Conservation (phyloP, 2,797 vertebrate genomes). For the Hylomyscus alleni region DNA sequence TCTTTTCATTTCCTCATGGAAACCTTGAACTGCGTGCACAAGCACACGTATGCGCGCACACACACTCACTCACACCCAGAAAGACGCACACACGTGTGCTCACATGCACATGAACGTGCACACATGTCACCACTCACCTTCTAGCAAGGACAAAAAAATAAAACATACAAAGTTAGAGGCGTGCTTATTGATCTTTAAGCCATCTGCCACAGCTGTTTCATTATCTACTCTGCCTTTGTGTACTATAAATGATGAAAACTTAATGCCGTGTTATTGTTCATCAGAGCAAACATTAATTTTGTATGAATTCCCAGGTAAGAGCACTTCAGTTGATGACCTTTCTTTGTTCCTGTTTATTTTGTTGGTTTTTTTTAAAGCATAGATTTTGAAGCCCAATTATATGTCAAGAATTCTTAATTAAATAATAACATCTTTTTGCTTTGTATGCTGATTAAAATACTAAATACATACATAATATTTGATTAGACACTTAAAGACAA, state of each 20-base stretch:
- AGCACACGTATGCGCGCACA: not conserved
- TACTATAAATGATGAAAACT: slow-evolving; percentile 19
- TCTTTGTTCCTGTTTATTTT: slow-evolving; percentile 55
- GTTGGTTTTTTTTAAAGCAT: not conserved
- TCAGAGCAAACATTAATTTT: slow-evolving; percentile 64
- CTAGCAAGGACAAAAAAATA: slow-evolving; percentile 44
- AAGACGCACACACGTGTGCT: not conserved
- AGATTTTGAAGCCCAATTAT: slow-evolving; percentile 33
- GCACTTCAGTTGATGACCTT: slow-evolving; percentile 27
- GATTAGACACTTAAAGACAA: not conserved
- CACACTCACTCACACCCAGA: not conserved
- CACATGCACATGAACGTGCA: not conserved
- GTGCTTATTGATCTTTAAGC: slow-evolving; percentile 28
- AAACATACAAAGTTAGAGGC: slow-evolving; percentile 51
- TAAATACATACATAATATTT: not conserved
- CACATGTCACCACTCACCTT: not conserved
- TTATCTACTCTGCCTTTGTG: slow-evolving; percentile 35
- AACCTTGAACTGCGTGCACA: slow-evolving; percentile 37
- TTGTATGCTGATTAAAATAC: not conserved
- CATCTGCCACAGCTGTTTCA: slow-evolving; percentile 36
- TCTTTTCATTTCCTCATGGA: slow-evolving; percentile 51
- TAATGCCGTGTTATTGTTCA: slow-evolving; percentile 28
- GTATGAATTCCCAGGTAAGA: slow-evolving; percentile 52
- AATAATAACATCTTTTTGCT: not conserved
- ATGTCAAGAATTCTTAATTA: slow-evolving; percentile 33